Percentiles rank a stretch among this genome's conserved stretches.
Evolutionary conservation across 2,797 vertebrate genomes (phyloP).

Genomic region (Trachops cirrhosus): DNA sequence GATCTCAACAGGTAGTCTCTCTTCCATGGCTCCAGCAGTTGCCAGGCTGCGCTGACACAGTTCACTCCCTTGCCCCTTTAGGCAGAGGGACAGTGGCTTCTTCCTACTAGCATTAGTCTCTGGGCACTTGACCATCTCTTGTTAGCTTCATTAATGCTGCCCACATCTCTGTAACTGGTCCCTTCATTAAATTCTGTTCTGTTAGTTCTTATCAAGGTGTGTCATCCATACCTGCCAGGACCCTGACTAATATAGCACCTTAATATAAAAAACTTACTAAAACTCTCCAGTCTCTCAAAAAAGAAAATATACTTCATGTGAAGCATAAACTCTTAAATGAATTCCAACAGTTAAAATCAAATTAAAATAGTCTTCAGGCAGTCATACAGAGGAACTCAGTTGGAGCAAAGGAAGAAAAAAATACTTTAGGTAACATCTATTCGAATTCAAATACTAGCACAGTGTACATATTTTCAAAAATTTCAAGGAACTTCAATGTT

Average conservation of each 20-base stretch:
- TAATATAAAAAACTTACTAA: constrained; percentile 1
- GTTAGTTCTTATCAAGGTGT: background rate
- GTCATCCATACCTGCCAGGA: background rate
- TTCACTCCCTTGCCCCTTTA: background rate
- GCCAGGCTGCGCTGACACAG: background rate
- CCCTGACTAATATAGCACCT: background rate
- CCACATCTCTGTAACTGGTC: background rate
- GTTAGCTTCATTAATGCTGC: background rate
- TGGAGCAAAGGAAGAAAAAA: constrained; percentile 41
- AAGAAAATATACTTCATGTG: background rate
- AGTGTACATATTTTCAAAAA: background rate
- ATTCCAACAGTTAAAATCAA: constrained; percentile 39
- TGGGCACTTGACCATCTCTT: background rate
- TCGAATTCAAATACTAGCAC: constrained; percentile 40
- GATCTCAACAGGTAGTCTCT: background rate
- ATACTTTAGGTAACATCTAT: background rate
- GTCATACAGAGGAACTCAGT: background rate
- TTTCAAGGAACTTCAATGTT: constrained; percentile 7
- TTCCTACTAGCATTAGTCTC: background rate
- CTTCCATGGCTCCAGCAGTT: background rate
- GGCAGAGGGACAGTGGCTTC: background rate
- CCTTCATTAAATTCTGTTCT: constrained; percentile 6
- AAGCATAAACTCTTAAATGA: constrained; percentile 15
- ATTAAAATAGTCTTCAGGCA: background rate
- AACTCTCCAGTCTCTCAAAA: background rate